These are phyloP conservation scores for Nesoenas mayeri DNA, from an alignment of 2,113 vertebrate genomes.

Conservation along the genomic window DNA sequence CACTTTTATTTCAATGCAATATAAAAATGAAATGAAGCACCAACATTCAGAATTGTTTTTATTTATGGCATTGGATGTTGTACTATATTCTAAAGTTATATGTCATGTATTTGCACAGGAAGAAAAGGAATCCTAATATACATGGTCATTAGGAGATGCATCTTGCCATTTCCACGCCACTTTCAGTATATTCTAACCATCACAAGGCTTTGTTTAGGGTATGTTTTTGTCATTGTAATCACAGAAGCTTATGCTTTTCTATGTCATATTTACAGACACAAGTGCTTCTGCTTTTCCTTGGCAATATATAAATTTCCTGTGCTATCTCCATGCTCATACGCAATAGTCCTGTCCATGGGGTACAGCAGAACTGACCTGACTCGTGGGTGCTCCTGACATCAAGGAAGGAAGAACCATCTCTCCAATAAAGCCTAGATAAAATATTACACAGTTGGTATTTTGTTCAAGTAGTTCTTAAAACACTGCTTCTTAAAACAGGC, in stretches of 20 bases:
- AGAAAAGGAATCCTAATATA: not conserved
- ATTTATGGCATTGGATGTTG: not conserved
- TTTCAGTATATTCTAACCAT: not conserved
- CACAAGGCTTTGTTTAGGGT: not conserved
- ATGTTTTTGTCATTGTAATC: not conserved
- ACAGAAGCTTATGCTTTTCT: not conserved
- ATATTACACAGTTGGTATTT: not conserved
- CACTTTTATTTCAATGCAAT: not conserved
- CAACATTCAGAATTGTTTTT: not conserved
- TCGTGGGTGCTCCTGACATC: not conserved
- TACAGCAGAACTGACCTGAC: not conserved
- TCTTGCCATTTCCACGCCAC: not conserved
- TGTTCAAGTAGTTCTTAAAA: not conserved
- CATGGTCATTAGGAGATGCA: not conserved
- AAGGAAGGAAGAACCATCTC: not conserved
- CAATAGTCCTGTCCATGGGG: too few relatives aligned
- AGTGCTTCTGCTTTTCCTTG: not conserved
- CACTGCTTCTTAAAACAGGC: not conserved
- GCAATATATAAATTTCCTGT: not conserved
- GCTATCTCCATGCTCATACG: accelerated
- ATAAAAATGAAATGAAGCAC: not conserved
- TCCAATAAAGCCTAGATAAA: not conserved
- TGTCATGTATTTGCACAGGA: not conserved
- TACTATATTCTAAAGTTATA: not conserved
- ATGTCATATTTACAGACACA: not conserved